Evolutionary conservation across 2,888 invertebrate genomes (phyloP), one percentile per base, ranked within the genome.

Genomic region (Caradrina kadenii): DNA sequence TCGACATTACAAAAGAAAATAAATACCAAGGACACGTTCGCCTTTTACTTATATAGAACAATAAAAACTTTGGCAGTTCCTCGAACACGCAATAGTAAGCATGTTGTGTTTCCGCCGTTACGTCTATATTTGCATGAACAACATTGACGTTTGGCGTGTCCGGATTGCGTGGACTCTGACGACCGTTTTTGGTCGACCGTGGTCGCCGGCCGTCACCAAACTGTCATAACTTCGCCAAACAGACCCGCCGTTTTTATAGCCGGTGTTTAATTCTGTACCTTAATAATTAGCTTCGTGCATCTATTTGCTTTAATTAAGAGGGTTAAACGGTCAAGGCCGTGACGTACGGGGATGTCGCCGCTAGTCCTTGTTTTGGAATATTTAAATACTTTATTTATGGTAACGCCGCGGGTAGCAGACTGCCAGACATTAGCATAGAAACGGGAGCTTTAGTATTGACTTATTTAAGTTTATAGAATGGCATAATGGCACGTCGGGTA

Each of bases 241-340:
- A 64, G 59, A 58, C 63, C 56, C 58, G 26, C 13, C 52, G 42
- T 73, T 79, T 82, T 79, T 82, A 82, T 64, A 63, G 73, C 73
- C 72, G 42, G 55, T 53, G 54, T 72, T 67, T 69, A 72, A 73
- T 71, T 63, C 65, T 73, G 64, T 75, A 69, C 72, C 72, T 82
- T 82, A 85, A 86, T 88, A 86, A 89, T 89, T 87, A 87, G 79
- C 67, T 83, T 86, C 82, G 83, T 86, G 86, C 82, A 85, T 89
- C 79, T 87, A 85, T 90, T 88, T 86, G 79, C 76, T 84, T 86
- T 87, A 87, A 87, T 88, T 87, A 86, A 76, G 79, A 68, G 53
- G 73, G 75, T 67, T 70, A 72, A 75, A 80, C 73, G 80, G 74
- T 81, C 84, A 84, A 86, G 86, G 87, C 66, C 78, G 88, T 82